phyloP scores from a whole-genome alignment of 2,888 invertebrate species.

The Drosophila meridiana region DNA sequence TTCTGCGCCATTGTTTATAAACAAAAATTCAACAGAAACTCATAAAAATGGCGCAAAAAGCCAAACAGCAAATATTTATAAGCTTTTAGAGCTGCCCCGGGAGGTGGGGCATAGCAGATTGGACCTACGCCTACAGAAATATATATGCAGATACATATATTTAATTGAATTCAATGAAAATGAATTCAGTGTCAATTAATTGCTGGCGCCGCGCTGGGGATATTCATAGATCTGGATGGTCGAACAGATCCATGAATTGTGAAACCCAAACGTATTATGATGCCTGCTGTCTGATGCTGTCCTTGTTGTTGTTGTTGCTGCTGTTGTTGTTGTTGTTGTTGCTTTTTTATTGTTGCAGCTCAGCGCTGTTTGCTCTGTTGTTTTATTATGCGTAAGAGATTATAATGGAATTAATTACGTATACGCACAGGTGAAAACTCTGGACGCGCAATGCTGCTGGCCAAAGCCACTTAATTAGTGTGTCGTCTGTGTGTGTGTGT shows the following conservation, averaged over 20 bases:
- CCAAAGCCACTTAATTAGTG: constrained; percentile 63
- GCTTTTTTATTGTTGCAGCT: constrained; percentile 13
- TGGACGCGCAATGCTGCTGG: constrained; percentile 26
- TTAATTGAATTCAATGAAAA: constrained; percentile 65
- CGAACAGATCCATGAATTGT: constrained; percentile 1
- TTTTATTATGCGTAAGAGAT: constrained; percentile 79
- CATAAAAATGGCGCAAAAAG: constrained; percentile 64
- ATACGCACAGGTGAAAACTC: constrained; percentile 71
- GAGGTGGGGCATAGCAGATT: not conserved
- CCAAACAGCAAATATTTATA: constrained; percentile 65
- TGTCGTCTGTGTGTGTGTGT: constrained; percentile 15
- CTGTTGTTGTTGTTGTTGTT: constrained; percentile 8
- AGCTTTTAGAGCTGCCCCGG: constrained; percentile 39
- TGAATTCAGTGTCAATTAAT: constrained; percentile 71
- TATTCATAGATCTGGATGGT: constrained; percentile 31
- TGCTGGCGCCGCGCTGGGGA: constrained; percentile 45
- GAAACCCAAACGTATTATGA: constrained; percentile 41
- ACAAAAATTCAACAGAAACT: constrained; percentile 60
- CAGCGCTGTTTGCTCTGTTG: constrained; percentile 52
- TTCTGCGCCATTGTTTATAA: constrained; percentile 63
- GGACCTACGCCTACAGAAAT: constrained; percentile 32
- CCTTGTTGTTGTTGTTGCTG: constrained; percentile 3
- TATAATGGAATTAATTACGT: constrained; percentile 78
- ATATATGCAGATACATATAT: constrained; percentile 10
- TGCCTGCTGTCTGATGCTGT: constrained; percentile 27